A percentile compares a stretch with the other conserved stretches of the same genome.
These are phyloP conservation scores for Danaus plexippus DNA, from an alignment of 1,140 invertebrate species.

Conservation along the genomic window DNA sequence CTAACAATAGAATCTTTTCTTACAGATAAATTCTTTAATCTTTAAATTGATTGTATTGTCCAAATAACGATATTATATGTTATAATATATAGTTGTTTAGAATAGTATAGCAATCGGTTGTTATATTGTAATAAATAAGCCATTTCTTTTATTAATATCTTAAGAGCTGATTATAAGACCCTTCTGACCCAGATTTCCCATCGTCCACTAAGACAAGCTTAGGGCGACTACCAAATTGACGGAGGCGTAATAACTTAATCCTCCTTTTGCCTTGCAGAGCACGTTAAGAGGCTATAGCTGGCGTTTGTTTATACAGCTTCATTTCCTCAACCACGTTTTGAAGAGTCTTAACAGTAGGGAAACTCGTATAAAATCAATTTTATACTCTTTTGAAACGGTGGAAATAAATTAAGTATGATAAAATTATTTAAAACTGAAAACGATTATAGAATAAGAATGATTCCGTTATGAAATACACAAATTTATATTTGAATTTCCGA, in stretches of 20 bases:
- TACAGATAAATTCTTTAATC: too few relatives aligned
- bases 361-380: constrained; percentile 4
- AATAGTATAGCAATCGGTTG: constrained; percentile 2
- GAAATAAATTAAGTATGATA: too few relatives aligned
- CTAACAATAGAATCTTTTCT: too few relatives aligned
- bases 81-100: not conserved
- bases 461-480: not conserved
- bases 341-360: not conserved
- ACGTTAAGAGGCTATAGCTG: constrained; percentile 5
- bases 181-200: too few relatives aligned
- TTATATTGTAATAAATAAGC: not conserved
- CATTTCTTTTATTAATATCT: constrained; percentile 1
- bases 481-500: constrained; percentile 7
- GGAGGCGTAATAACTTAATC: constrained; percentile 8
- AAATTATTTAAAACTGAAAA: too few relatives aligned
- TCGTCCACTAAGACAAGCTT: constrained; percentile 1
- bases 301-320: too few relatives aligned
- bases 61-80: not conserved
- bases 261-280: constrained; percentile 8
- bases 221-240: constrained; percentile 11
- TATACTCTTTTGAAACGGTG: too few relatives aligned
- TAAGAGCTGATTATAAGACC: not conserved
- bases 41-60: not conserved
- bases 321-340: not conserved
- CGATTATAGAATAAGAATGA: not conserved